phyloP scores from a whole-genome alignment of 2,797 vertebrate species.

The Cryptoprocta ferox region DNA sequence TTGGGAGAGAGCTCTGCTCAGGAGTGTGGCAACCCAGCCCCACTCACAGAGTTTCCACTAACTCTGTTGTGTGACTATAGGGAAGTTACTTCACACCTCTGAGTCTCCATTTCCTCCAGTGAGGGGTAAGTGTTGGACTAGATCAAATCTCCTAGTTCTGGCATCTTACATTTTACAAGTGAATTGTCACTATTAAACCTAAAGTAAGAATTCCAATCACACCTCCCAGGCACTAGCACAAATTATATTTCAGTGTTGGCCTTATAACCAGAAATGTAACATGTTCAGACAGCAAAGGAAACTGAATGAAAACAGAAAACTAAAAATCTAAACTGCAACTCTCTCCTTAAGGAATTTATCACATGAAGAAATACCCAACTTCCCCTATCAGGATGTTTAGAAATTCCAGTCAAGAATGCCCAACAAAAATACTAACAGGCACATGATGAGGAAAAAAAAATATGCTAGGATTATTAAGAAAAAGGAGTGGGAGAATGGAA shows the following conservation, averaged over 20 bases:
- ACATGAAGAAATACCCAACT: slow-evolving; percentile 45
- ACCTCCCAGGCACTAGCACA: not conserved
- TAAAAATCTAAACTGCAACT: slow-evolving; percentile 26
- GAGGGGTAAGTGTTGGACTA: not conserved
- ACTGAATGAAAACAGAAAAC: not conserved
- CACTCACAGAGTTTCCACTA: not conserved
- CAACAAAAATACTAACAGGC: slow-evolving; percentile 49
- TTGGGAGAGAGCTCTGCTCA: not conserved
- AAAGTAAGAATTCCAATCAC: not conserved
- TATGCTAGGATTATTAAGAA: not conserved
- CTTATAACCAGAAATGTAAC: not conserved
- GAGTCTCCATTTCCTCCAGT: not conserved
- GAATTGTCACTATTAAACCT: not conserved
- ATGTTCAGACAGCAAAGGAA: not conserved
- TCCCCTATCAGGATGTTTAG: slow-evolving; percentile 9
- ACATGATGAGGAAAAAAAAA: not conserved
- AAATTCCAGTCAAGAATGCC: slow-evolving; percentile 41
- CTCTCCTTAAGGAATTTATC: slow-evolving; percentile 19
- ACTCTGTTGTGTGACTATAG: not conserved
- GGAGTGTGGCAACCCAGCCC: not conserved
- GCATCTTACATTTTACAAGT: not conserved
- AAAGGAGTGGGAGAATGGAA: not conserved
- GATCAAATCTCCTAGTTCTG: not conserved
- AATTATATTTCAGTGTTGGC: not conserved
- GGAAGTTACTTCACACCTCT: not conserved